Evolutionary conservation across 2,797 vertebrate genomes (phyloP).

Genomic region (Tympanoctomys barrerae): DNA sequence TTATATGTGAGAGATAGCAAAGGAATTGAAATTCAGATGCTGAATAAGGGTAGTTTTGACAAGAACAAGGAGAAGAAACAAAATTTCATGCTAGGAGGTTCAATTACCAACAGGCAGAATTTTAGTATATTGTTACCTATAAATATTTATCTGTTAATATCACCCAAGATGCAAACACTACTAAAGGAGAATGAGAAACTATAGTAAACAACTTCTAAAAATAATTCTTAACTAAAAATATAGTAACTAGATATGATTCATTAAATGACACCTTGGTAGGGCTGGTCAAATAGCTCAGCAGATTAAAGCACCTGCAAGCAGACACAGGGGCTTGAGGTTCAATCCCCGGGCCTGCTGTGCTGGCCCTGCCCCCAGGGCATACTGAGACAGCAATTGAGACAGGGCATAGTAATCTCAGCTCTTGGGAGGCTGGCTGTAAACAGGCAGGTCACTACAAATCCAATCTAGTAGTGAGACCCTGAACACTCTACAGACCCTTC

Average conservation of each 20-base stretch:
- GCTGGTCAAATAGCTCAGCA: too few species aligned
- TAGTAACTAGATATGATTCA: neutral
- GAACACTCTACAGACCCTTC: too few species aligned
- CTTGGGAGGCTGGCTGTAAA: too few species aligned
- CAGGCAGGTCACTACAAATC: too few species aligned
- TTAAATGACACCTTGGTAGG: conserved; percentile 13
- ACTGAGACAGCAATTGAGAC: too few species aligned
- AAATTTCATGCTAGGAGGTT: neutral
- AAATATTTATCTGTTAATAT: conserved; percentile 5
- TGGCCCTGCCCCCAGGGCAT: too few species aligned
- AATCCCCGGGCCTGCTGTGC: too few species aligned
- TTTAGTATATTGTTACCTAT: conserved; percentile 8
- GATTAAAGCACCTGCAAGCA: too few species aligned
- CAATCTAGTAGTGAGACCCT: too few species aligned
- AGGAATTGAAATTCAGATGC: conserved; percentile 35
- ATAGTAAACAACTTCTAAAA: conserved; percentile 39
- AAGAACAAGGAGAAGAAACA: neutral
- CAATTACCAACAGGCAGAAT: neutral
- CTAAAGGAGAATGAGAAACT: conserved; percentile 28
- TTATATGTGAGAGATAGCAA: neutral
- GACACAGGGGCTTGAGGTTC: too few species aligned
- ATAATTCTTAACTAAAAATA: conserved; percentile 44
- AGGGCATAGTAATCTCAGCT: too few species aligned
- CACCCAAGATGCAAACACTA: conserved; percentile 25
- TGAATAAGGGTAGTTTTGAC: neutral